phyloP scores from a whole-genome alignment of 2,888 invertebrate species.

The Keiferia lycopersicella region DNA sequence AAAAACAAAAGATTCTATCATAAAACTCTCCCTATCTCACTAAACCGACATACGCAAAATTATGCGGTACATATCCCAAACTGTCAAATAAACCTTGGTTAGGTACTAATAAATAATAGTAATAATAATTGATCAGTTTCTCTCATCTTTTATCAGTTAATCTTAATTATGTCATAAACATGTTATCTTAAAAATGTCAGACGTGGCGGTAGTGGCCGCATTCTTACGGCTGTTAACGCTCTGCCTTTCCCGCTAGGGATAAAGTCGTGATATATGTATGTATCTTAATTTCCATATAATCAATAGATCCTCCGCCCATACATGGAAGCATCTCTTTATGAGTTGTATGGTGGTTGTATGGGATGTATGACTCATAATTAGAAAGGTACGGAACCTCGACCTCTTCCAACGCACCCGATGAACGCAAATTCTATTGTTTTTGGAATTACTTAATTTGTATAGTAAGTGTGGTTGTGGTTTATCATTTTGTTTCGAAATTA shows the following conservation, averaged over 20 bases:
- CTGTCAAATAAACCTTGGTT: too few species aligned
- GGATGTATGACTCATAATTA: constrained; percentile 6
- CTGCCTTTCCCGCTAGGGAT: neutral
- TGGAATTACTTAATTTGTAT: neutral
- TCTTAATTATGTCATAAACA: too few species aligned
- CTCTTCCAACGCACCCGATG: constrained; percentile 1
- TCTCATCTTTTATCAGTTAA: too few species aligned
- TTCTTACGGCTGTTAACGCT: too few species aligned
- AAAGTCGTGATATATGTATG: neutral
- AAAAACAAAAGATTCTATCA: too few species aligned
- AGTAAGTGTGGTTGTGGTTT: neutral
- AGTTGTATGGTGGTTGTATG: neutral
- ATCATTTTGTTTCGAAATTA: too few species aligned
- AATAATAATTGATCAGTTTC: too few species aligned
- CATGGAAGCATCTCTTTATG: neutral
- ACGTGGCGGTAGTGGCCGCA: too few species aligned
- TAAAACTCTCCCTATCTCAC: too few species aligned
- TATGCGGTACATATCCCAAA: too few species aligned
- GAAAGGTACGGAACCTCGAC: constrained; percentile 21
- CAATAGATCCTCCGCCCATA: constrained; percentile 3
- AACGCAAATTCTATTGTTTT: constrained; percentile 14
- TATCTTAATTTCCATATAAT: neutral
- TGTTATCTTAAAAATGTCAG: neutral
- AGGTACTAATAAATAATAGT: too few species aligned
- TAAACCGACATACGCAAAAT: too few species aligned